Base-by-base conservation (phyloP, 2,888 invertebrate species). In the Rugalucina vietnamica region DNA sequence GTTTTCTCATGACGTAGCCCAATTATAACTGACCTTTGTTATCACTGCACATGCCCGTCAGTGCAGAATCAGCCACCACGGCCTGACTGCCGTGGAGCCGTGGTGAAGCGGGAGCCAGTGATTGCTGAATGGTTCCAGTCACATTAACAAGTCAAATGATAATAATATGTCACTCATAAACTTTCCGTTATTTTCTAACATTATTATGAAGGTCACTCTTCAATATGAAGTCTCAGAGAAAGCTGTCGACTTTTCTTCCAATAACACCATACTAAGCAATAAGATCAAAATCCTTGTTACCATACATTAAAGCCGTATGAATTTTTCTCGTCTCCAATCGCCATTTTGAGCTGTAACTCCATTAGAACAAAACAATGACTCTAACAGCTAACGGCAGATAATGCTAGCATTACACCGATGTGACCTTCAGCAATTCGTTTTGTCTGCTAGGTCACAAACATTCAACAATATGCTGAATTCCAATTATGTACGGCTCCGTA, bases 31-130 rank as follows among this genome's bases (percentile, higher is more conserved):
- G 21, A 29, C 80, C 71, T 82, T 82, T 84, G 76, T 84, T 81
- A 73, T 87, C 87, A 60, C 87, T 87, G 79, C 87, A 82, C 87
- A 87, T 87, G 43, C 80, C 82, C 37, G 82, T 82, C 27, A 82
- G 29, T 32, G 75, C 69, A 2, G 80, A 84, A 29, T 82, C 84
- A 65, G 84, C 78, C 32, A 83, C 49, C 57, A 81, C 79, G 70
- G 81, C 79, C 21, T 65, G 65, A 34, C 18, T 34, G 65, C 50
- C 73, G 73, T 37, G 69, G 76, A 65, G 76, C 81, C 82, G 76
- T 32, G 82, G 85, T 74, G 87, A 82, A 39, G 81, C 69, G 78
- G 87, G 85, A 49, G 79, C 85, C 83, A 83, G 82, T 83, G 83
- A 80, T 83, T 69, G 54, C 37, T 74, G 75, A 54, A 81, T 75